phyloP scores from a whole-genome alignment of 2,113 vertebrate genomes.

The Pelusios castaneus region DNA sequence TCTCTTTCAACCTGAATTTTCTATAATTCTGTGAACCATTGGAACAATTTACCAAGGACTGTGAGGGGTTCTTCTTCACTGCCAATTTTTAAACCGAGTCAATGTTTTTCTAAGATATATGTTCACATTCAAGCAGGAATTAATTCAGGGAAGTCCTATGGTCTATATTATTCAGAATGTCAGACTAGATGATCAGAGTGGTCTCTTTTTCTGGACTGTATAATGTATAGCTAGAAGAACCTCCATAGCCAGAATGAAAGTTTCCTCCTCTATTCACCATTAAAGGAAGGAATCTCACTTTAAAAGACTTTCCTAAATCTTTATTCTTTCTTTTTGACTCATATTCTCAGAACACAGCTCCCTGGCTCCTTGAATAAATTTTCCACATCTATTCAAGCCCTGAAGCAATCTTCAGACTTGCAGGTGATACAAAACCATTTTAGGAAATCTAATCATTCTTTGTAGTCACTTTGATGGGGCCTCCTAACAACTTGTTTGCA shows the following conservation, averaged over 20 bases:
- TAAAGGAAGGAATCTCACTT: background rate
- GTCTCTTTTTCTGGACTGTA: background rate
- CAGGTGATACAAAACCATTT: background rate
- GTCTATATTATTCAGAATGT: background rate
- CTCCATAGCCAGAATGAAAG: background rate
- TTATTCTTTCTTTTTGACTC: background rate
- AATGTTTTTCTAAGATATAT: background rate
- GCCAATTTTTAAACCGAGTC: background rate
- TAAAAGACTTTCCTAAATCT: background rate
- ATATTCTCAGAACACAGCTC: background rate
- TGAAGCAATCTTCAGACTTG: accelerated
- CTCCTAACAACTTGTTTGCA: background rate
- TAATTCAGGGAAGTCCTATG: background rate
- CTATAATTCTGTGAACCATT: background rate
- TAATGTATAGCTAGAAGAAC: background rate
- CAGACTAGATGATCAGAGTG: background rate
- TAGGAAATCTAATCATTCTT: background rate
- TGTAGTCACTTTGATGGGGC: background rate
- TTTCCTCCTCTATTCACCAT: background rate
- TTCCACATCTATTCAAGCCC: background rate
- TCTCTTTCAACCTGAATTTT: too few relatives aligned
- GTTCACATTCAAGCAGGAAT: background rate
- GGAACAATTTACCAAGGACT: background rate
- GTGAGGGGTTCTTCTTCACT: background rate
- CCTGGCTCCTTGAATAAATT: background rate